Evolutionary conservation across 2,797 vertebrate species (phyloP), one percentile per base, ranked within the genome.

Genomic region (Fratercula arctica): DNA sequence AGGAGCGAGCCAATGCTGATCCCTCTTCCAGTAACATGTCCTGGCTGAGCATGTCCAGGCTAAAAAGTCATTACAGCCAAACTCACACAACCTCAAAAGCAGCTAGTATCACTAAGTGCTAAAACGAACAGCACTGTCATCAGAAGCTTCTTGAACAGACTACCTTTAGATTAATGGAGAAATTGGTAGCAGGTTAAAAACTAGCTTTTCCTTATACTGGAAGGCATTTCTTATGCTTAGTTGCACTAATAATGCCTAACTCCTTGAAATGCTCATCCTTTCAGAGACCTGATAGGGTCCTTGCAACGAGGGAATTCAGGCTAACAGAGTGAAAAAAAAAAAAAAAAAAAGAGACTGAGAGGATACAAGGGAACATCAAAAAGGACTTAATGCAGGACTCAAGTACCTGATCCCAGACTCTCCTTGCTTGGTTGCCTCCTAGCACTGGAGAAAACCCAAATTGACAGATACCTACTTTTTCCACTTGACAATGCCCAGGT

Each of bases 21-120:
- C 70, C 68, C 25, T 66, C 70, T 95, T 94, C 76, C 56, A 75
- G 83, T 46, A 93, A 87, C 69, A 43, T 6, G 50, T 56, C 85
- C 94, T 90, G 95, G 86, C 87, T 80, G 68, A 94, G 74, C 48
- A 26, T 13, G 69, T 76, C 81, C 82, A 50, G 91, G 75, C 85
- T 79, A 35, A 92, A 78, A 92, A 88, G 87, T 48, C 76, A 28
- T 54, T 77, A 73, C 39, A 90, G 63, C n/a, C 53, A 41, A 92
- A 54, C n/a, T 5, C 67, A 31, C 37, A 66, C 50, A 70, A 66
- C 74, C 75, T 72, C 54, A 50, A 78, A 77, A 87, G 31, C 82
- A 77, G 35, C 25, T 64, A 37, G 33, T 45, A 39, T 60, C 56
- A 61, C 45, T 73, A 68, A 66, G 33, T 39, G 50, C 80, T 60